Conservation (phyloP, 1,140 invertebrate species). For the Papilio machaon region DNA sequence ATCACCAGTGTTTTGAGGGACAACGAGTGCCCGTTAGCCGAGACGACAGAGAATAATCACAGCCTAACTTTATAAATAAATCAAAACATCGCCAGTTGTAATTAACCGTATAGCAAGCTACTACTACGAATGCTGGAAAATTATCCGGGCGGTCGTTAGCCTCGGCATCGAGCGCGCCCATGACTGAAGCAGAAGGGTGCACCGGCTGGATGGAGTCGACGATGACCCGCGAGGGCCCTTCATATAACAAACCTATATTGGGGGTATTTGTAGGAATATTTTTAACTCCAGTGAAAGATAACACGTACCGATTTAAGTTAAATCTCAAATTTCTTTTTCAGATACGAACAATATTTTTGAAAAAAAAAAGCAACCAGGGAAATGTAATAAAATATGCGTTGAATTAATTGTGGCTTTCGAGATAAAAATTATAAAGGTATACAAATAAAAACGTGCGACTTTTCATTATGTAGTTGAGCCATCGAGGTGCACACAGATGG, state of each 20-base stretch:
- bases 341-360: neutral
- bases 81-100: neutral
- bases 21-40: slow-evolving; percentile 16
- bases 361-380: neutral
- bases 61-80: neutral
- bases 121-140: neutral
- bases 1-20: slow-evolving; percentile 25
- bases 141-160: slow-evolving; percentile 33
- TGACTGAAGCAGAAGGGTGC: neutral
- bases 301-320: neutral
- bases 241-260: slow-evolving; percentile 11
- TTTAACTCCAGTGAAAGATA: neutral
- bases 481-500: neutral
- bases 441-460: slow-evolving; percentile 43
- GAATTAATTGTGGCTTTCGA: neutral
- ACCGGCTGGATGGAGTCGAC: neutral
- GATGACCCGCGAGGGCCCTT: slow-evolving; percentile 13
- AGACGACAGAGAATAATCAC: neutral
- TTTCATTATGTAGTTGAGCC: slow-evolving; percentile 21
- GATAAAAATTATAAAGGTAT: neutral
- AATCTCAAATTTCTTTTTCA: neutral
- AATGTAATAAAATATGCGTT: neutral
- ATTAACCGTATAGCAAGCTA: neutral
- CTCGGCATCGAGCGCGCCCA: slow-evolving; percentile 43
- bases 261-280: neutral